phyloP scores from a whole-genome alignment of 2,888 invertebrate species.

The Agrochola macilenta region DNA sequence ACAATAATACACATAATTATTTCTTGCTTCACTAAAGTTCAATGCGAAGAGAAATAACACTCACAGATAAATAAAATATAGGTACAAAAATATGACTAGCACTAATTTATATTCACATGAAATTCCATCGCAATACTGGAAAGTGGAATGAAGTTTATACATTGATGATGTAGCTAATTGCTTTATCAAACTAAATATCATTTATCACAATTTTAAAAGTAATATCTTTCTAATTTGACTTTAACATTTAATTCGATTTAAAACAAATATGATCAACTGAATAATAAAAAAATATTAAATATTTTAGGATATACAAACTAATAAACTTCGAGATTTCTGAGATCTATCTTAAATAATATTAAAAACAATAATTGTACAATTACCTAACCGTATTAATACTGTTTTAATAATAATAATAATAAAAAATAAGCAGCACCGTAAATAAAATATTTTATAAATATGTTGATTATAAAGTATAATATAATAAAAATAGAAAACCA shows the following conservation, averaged over 20 bases:
- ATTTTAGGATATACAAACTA: constrained; percentile 53
- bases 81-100: constrained; percentile 80
- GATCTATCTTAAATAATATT: constrained; percentile 70
- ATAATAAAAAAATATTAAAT: constrained; percentile 51
- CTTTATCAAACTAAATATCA: constrained; percentile 66
- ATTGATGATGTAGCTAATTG: constrained; percentile 57
- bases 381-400: constrained; percentile 80
- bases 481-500: constrained; percentile 37
- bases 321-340: constrained; percentile 60
- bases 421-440: constrained; percentile 67
- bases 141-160: constrained; percentile 70
- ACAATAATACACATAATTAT: constrained; percentile 35
- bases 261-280: constrained; percentile 55
- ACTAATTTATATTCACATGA: constrained; percentile 73
- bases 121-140: constrained; percentile 70
- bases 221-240: constrained; percentile 60
- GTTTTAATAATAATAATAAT: constrained; percentile 71
- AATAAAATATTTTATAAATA: constrained; percentile 51
- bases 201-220: constrained; percentile 69
- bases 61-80: constrained; percentile 67
- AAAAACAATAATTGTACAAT: constrained; percentile 69
- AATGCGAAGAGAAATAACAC: constrained; percentile 61
- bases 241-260: constrained; percentile 57
- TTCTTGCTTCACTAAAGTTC: constrained; percentile 52
- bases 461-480: constrained; percentile 30